Conservation (phyloP, 2,113 vertebrate species). For the Albula glossodonta region DNA sequence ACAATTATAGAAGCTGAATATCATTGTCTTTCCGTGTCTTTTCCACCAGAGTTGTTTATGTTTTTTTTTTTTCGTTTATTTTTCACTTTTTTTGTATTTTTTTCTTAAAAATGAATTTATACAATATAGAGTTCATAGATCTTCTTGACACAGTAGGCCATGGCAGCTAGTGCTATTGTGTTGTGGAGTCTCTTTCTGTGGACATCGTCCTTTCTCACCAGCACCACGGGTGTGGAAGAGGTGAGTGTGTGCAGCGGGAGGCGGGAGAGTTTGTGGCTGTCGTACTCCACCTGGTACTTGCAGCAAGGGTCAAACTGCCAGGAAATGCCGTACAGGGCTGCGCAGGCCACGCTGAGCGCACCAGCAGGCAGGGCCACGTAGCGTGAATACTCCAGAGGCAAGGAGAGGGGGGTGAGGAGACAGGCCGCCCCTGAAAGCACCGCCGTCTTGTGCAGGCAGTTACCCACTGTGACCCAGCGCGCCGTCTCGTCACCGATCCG, state of each 20-base stretch:
- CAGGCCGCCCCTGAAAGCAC: constrained; percentile 90
- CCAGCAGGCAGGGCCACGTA: constrained; percentile 92
- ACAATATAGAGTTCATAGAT: constrained; percentile 93
- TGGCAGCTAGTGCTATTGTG: constrained; percentile 95
- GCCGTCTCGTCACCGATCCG: constrained; percentile 97
- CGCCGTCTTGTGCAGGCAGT: constrained; percentile 97
- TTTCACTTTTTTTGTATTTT: constrained; percentile 35
- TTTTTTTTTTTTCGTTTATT: constrained; percentile 14
- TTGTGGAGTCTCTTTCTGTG: constrained; percentile 99
- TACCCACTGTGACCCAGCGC: constrained; percentile 96
- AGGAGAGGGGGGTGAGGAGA: constrained; percentile 88
- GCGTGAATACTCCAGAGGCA: constrained; percentile 87
- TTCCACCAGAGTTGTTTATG: not conserved
- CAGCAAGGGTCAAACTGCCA: constrained; percentile 99
- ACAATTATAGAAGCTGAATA: constrained; percentile 13
- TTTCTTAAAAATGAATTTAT: constrained; percentile 75
- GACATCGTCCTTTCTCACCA: constrained; percentile 97
- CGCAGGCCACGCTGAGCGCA: constrained; percentile 90
- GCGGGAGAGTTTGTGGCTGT: constrained; percentile 96
- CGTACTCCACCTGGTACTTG: constrained; percentile 99
- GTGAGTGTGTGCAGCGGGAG: constrained; percentile 98
- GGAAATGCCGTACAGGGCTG: constrained; percentile 95
- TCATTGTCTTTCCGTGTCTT: not conserved
- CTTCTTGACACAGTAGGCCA: constrained; percentile 99
- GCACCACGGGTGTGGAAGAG: constrained; percentile 93